Percentiles rank a stretch among this genome's conserved stretches.
phyloP scores from a whole-genome alignment of 2,113 vertebrate genomes.

The Protobothrops flavoviridis region DNA sequence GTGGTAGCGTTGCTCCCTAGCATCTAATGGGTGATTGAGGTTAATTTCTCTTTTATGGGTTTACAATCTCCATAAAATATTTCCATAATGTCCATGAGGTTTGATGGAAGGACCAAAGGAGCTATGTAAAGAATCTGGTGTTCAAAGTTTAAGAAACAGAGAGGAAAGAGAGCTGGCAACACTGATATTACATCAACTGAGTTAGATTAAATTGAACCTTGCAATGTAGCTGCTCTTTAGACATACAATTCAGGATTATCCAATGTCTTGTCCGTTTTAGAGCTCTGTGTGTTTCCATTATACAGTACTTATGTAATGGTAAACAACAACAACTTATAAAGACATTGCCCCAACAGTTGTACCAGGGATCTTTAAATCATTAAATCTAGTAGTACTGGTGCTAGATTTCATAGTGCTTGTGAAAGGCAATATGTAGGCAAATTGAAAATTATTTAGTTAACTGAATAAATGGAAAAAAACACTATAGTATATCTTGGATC shows the following conservation, averaged over 20 bases:
- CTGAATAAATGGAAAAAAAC: not conserved
- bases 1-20: not conserved
- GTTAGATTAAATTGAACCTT: not conserved
- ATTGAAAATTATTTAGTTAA: not conserved
- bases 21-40: not conserved
- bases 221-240: not conserved
- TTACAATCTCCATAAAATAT: not conserved
- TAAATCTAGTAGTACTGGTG: not conserved
- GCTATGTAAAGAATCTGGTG: not conserved
- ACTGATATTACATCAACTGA: not conserved
- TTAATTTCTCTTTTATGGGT: not conserved
- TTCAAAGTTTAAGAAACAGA: not conserved
- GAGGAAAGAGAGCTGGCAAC: not conserved
- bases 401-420: not conserved
- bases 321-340: not conserved
- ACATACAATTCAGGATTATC: not conserved
- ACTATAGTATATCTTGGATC: not conserved
- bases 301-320: not conserved
- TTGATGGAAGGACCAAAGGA: not conserved
- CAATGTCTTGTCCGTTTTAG: not conserved
- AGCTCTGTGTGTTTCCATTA: not conserved
- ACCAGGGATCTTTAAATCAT: not conserved
- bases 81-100: not conserved
- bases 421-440: not conserved
- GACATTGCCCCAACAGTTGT: not conserved